Conservation (phyloP, 2,888 invertebrate genomes). For the Corbicula japonica region DNA sequence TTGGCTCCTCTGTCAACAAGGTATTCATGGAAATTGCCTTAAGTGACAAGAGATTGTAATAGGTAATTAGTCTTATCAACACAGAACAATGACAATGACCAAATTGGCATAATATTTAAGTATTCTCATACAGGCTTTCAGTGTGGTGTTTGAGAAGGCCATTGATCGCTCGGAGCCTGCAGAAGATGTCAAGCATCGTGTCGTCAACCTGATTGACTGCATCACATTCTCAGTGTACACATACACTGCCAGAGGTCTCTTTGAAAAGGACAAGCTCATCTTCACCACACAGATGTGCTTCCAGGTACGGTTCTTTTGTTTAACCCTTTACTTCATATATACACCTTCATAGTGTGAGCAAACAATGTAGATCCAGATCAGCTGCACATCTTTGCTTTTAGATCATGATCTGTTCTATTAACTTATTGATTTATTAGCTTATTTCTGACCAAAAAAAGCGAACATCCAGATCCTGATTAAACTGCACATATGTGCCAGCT, state of each 20-base stretch:
- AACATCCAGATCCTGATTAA: no score
- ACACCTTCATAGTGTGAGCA: no score
- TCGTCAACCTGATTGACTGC: slow-evolving; percentile 96
- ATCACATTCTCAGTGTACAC: slow-evolving; percentile 98
- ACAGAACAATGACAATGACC: neutral
- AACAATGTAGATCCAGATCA: no score
- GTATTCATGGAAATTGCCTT: neutral
- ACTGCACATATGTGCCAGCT: no score
- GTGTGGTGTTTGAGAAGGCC: slow-evolving; percentile 98
- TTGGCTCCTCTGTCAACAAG: neutral
- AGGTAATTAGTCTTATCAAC: neutral
- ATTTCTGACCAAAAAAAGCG: no score
- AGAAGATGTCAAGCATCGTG: slow-evolving; percentile 92
- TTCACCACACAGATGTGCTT: slow-evolving; percentile 99
- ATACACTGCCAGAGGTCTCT: slow-evolving; percentile 97
- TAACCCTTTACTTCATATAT: no score
- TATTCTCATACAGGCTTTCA: slow-evolving; percentile 91
- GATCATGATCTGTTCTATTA: no score
- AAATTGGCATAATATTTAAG: neutral
- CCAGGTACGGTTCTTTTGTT: no score
- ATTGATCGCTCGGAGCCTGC: slow-evolving; percentile 95
- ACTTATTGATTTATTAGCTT: no score
- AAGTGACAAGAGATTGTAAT: neutral
- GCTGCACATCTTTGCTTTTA: no score
- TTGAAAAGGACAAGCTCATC: slow-evolving; percentile 98